Evolutionary conservation across 2,113 vertebrate species (phyloP).

Genomic region (Promerops cafer): DNA sequence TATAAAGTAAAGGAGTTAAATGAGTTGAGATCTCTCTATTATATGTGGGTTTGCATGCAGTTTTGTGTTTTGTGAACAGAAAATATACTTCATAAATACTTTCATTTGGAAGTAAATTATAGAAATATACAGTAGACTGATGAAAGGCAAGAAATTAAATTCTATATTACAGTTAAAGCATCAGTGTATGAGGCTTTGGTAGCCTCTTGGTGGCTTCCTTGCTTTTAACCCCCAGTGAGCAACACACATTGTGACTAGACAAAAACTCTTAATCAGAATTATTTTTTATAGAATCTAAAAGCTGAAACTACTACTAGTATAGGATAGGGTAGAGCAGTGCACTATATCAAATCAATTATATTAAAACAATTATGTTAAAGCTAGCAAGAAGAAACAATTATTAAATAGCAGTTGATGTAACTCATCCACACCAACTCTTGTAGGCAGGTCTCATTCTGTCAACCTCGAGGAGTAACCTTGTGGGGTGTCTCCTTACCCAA

Average conservation of each 20-base stretch:
- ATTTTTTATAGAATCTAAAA: background rate
- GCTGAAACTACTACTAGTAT: background rate
- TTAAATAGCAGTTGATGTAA: background rate
- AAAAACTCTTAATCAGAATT: background rate
- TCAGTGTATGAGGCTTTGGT: background rate
- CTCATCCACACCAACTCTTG: no score
- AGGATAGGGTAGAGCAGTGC: background rate
- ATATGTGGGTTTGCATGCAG: background rate
- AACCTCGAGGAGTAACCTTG: fast-evolving
- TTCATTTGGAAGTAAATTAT: background rate
- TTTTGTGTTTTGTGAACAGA: background rate
- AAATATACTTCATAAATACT: background rate
- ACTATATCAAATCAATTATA: background rate
- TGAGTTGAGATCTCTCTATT: background rate
- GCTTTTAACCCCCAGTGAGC: background rate
- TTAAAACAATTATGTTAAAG: background rate
- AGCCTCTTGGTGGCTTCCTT: background rate
- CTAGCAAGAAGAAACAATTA: background rate
- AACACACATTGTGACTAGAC: fast-evolving
- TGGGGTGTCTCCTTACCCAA: background rate
- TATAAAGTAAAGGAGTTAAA: background rate
- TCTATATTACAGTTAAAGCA: background rate
- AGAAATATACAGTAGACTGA: background rate
- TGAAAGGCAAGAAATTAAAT: background rate
- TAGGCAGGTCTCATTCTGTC: background rate